Conservation (phyloP, 2,797 vertebrate genomes). For the Spheniscus humboldti region DNA sequence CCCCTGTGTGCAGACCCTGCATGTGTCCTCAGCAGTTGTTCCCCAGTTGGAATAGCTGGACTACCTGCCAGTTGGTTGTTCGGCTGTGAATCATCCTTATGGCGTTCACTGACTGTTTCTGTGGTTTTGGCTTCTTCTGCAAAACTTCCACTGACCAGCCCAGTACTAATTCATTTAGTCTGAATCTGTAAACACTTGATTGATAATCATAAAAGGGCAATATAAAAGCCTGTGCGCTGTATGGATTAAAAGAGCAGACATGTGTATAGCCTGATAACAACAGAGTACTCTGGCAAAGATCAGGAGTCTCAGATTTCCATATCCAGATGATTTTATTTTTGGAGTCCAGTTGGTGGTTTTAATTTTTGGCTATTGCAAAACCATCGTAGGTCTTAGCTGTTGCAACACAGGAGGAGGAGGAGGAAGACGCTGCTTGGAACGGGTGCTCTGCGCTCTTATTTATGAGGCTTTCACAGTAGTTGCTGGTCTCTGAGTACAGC, state of each 20-base stretch:
- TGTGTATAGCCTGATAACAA: conserved; percentile 65
- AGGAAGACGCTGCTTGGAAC: conserved; percentile 10
- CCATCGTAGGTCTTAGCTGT: conserved; percentile 30
- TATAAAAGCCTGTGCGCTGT: neutral
- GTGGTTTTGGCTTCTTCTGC: conserved; percentile 36
- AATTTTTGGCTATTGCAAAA: conserved; percentile 61
- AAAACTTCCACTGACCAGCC: conserved; percentile 32
- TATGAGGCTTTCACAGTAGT: conserved; percentile 8
- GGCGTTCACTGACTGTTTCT: neutral
- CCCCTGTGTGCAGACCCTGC: neutral
- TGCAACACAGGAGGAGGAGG: conserved; percentile 56
- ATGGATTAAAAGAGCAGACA: conserved; percentile 52
- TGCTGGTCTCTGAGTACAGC: neutral
- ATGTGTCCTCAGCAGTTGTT: neutral
- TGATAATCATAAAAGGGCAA: conserved; percentile 9
- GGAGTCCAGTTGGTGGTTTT: conserved; percentile 57
- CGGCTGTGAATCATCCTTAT: conserved; percentile 9
- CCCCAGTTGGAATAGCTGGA: neutral
- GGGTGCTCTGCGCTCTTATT: neutral
- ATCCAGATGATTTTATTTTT: conserved; percentile 63
- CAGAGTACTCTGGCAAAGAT: conserved; percentile 24
- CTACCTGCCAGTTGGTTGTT: neutral
- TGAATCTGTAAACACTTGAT: conserved; percentile 13
- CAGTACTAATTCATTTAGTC: conserved; percentile 4
- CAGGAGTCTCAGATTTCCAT: conserved; percentile 33